Conservation (phyloP, 1,140 invertebrate species). For the Rhyacophila brunnea region DNA sequence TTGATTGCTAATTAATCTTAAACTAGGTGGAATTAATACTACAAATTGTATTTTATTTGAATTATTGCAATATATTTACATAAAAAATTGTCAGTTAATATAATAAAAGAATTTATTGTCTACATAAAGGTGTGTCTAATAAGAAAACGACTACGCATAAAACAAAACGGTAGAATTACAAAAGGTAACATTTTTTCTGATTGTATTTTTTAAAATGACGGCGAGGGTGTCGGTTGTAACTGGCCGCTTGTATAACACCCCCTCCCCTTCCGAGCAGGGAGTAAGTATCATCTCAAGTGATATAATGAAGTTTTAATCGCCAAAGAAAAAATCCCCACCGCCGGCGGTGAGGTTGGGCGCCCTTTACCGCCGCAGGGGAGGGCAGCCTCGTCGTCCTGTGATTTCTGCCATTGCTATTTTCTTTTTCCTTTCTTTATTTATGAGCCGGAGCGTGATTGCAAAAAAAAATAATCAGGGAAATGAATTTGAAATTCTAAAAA, state of each 20-base stretch:
- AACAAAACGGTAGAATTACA: no score
- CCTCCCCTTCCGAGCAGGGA: background rate
- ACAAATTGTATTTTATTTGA: no score
- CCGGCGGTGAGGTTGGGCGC: conserved; percentile 18
- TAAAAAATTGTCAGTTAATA: no score
- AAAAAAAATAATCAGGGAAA: conserved; percentile 5
- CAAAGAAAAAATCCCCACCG: conserved; percentile 36
- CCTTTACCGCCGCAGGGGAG: conserved; percentile 8
- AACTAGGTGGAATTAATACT: no score
- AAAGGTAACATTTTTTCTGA: no score
- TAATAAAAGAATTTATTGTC: no score
- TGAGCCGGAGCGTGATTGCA: conserved; percentile 28
- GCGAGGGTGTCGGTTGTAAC: conserved; percentile 10
- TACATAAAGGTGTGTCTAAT: no score
- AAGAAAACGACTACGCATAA: no score
- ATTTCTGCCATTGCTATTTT: conserved; percentile 30
- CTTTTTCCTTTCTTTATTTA: conserved; percentile 28
- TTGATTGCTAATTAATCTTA: no score
- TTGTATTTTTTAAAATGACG: no score
- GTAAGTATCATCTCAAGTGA: conserved; percentile 36
- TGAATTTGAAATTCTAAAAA: background rate
- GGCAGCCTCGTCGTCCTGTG: conserved; percentile 2
- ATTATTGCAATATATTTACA: no score
- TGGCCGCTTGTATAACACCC: conserved; percentile 5
- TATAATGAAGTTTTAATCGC: conserved; percentile 40